Evolutionary conservation across 1,140 invertebrate species (phyloP).

Genomic region (Eumaeus atala): DNA sequence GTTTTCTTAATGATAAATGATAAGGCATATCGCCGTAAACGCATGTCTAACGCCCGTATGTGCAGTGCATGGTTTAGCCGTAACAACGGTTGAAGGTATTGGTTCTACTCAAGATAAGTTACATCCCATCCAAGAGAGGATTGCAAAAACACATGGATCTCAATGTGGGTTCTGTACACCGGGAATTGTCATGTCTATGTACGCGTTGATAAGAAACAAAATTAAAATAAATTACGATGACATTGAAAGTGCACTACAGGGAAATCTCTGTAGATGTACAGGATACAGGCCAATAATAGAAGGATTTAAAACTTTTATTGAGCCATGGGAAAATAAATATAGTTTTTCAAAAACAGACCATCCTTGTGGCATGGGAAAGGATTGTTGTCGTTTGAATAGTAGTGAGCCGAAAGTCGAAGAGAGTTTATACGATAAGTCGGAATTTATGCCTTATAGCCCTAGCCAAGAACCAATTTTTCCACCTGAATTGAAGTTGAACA

Average conservation of each 20-base stretch:
- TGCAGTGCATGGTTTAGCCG: slow-evolving; percentile 86
- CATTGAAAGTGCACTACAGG: slow-evolving; percentile 89
- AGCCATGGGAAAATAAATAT: slow-evolving; percentile 78
- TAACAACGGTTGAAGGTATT: slow-evolving; percentile 93
- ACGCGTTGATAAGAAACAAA: slow-evolving; percentile 82
- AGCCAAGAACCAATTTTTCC: slow-evolving; percentile 96
- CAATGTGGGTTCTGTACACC: slow-evolving; percentile 96
- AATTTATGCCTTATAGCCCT: slow-evolving; percentile 85
- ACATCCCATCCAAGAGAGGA: slow-evolving; percentile 89
- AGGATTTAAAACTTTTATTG: slow-evolving; percentile 87
- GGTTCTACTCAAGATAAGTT: slow-evolving; percentile 81
- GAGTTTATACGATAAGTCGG: slow-evolving; percentile 73
- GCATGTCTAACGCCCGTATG: slow-evolving; percentile 91
- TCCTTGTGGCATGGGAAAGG: slow-evolving; percentile 46
- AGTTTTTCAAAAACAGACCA: slow-evolving; percentile 16
- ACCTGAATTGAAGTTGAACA: slow-evolving; percentile 82
- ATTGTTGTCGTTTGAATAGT: slow-evolving; percentile 51
- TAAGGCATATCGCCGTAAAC: slow-evolving; percentile 91
- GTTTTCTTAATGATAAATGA: neutral
- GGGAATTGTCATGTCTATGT: slow-evolving; percentile 97
- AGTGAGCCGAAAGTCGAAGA: slow-evolving; percentile 21
- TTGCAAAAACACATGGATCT: slow-evolving; percentile 90
- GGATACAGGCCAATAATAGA: slow-evolving; percentile 94
- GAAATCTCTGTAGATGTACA: slow-evolving; percentile 93
- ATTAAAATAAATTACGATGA: slow-evolving; percentile 77